Evolutionary conservation across 1,140 invertebrate genomes (phyloP).

Genomic region (Planococcus citri): DNA sequence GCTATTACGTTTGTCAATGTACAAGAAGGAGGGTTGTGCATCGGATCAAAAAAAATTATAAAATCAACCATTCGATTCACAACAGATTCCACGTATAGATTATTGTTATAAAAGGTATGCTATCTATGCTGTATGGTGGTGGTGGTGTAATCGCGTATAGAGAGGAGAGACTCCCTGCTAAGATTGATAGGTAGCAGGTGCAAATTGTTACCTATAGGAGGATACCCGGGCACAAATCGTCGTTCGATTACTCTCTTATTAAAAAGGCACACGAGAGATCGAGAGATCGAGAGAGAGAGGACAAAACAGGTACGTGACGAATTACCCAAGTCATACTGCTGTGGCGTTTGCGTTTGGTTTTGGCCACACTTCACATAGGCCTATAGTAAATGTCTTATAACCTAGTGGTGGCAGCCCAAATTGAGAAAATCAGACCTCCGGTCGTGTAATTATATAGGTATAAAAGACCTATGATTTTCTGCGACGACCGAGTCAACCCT

Average conservation of each 20-base stretch:
- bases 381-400: background rate
- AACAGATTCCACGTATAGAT: no score
- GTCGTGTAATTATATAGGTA: constrained; percentile 13
- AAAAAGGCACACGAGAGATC: no score
- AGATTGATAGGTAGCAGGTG: constrained; percentile 11
- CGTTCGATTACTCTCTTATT: background rate
- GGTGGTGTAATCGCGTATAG: no score
- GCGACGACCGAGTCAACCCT: constrained; percentile 18
- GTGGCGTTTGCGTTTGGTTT: no score
- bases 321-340: background rate
- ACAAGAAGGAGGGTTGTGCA: no score
- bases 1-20: no score
- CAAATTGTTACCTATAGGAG: background rate
- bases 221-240: background rate
- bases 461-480: constrained; percentile 12
- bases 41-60: no score
- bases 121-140: no score
- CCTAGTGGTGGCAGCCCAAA: background rate
- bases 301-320: constrained; percentile 6
- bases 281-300: background rate
- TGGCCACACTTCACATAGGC: background rate
- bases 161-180: constrained; percentile 3
- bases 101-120: no score
- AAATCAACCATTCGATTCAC: no score
- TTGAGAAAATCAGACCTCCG: constrained; percentile 9